A percentile compares a stretch with the other conserved stretches of the same genome.
Evolutionary conservation across 2,888 invertebrate genomes (phyloP).

Genomic region (Hesperia comma): DNA sequence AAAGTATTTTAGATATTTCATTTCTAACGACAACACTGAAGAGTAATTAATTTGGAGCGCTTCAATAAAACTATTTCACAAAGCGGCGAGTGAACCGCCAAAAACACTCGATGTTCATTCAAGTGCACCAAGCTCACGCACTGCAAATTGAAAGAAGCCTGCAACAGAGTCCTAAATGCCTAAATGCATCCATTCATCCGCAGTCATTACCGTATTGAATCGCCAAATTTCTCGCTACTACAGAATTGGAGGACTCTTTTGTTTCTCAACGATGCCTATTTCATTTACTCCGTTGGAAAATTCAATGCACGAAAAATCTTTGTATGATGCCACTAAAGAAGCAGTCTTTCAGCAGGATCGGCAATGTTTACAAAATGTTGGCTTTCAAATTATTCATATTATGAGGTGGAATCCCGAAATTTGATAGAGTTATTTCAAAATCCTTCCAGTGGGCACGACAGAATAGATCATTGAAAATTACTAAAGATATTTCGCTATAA

Average conservation of each 20-base stretch:
- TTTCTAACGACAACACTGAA: constrained; percentile 26
- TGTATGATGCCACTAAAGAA: constrained; percentile 38
- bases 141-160: constrained; percentile 51
- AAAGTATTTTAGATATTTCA: neutral
- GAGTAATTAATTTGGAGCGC: constrained; percentile 36
- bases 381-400: constrained; percentile 38
- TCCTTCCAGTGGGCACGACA: constrained; percentile 5
- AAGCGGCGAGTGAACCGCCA: constrained; percentile 34
- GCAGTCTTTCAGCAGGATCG: constrained; percentile 33
- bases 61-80: constrained; percentile 38
- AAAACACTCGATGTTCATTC: constrained; percentile 42
- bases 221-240: constrained; percentile 68
- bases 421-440: constrained; percentile 31
- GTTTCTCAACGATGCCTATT: constrained; percentile 38
- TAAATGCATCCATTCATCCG: constrained; percentile 67
- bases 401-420: constrained; percentile 27
- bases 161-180: constrained; percentile 59
- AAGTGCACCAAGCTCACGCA: constrained; percentile 40
- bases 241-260: constrained; percentile 49
- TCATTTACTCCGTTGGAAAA: constrained; percentile 35
- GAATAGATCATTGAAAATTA: constrained; percentile 22
- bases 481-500: constrained; percentile 8
- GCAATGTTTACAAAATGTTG: constrained; percentile 38
- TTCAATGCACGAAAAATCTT: constrained; percentile 38
- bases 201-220: constrained; percentile 76